Conservation (phyloP, 2,797 vertebrate genomes). For the Parauchenoglanis punctatus region DNA sequence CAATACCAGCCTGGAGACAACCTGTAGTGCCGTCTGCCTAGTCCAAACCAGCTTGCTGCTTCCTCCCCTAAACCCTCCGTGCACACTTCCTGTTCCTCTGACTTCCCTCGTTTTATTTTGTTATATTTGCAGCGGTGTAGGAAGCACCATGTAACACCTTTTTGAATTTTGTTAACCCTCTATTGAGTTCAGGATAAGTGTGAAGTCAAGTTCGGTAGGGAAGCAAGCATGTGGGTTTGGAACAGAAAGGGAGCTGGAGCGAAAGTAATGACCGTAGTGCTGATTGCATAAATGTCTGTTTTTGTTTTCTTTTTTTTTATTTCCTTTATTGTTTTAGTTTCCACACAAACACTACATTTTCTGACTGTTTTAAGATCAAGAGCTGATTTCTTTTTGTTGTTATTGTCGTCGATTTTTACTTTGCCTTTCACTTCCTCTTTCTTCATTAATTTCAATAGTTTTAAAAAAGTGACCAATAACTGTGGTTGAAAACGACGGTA, state of each 20-base stretch:
- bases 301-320: conserved; percentile 19
- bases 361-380: conserved; percentile 50
- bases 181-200: conserved; percentile 30
- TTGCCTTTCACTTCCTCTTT: conserved; percentile 33
- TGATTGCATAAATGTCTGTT: conserved; percentile 56
- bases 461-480: conserved; percentile 67
- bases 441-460: conserved; percentile 51
- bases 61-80: conserved; percentile 32
- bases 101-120: conserved; percentile 8
- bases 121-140: background rate
- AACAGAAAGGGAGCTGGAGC: conserved; percentile 23
- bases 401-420: conserved; percentile 55
- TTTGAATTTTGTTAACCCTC: background rate
- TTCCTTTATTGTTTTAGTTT: background rate
- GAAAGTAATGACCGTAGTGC: conserved; percentile 52
- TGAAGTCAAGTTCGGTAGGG: conserved; percentile 36
- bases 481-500: conserved; percentile 65
- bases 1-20: conserved; percentile 98
- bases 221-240: conserved; percentile 29
- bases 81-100: conserved; percentile 41
- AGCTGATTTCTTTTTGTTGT: conserved; percentile 52
- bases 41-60: conserved; percentile 28
- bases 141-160: background rate
- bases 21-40: conserved; percentile 74
- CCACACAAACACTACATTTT: conserved; percentile 23